phyloP scores from a whole-genome alignment of 2,113 vertebrate genomes.

The Pollachius pollachius region DNA sequence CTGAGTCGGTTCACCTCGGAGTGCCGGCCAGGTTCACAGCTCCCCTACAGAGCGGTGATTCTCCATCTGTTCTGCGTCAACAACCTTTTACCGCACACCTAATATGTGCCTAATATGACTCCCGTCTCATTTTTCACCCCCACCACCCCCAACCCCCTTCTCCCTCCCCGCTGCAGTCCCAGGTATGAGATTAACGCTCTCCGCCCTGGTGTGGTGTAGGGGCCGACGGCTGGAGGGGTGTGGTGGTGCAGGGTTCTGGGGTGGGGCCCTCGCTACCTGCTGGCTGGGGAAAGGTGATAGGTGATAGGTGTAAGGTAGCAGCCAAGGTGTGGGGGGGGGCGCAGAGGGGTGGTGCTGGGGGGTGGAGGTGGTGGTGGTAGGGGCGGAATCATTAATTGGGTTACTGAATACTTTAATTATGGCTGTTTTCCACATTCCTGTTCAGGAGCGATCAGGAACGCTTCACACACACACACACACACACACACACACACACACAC shows the following conservation, averaged over 20 bases:
- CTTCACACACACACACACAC: no score
- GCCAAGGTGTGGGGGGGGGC: not conserved
- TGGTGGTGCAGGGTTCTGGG: not conserved
- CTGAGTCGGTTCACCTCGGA: conserved; percentile 62
- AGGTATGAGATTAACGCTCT: conserved; percentile 7
- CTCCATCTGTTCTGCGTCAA: conserved; percentile 65
- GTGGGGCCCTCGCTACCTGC: not conserved
- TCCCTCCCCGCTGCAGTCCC: not conserved
- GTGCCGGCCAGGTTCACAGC: conserved; percentile 46
- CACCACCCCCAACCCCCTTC: not conserved
- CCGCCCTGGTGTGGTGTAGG: conserved; percentile 14
- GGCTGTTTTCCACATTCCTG: conserved; percentile 69
- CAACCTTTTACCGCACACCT: conserved; percentile 38
- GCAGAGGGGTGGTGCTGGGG: conserved; percentile 26
- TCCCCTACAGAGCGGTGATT: conserved; percentile 44
- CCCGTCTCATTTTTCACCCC: conserved; percentile 28
- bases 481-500: no score
- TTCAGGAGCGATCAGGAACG: conserved; percentile 33
- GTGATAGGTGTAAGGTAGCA: not conserved
- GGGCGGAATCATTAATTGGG: conserved; percentile 63
- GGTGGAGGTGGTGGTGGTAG: conserved; percentile 12
- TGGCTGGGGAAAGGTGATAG: no score
- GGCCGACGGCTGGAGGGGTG: conserved; percentile 6
- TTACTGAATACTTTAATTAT: conserved; percentile 75
- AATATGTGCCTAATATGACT: conserved; percentile 23